Evolutionary conservation across 2,113 vertebrate species (phyloP).

Genomic region (Trogon surrucura): DNA sequence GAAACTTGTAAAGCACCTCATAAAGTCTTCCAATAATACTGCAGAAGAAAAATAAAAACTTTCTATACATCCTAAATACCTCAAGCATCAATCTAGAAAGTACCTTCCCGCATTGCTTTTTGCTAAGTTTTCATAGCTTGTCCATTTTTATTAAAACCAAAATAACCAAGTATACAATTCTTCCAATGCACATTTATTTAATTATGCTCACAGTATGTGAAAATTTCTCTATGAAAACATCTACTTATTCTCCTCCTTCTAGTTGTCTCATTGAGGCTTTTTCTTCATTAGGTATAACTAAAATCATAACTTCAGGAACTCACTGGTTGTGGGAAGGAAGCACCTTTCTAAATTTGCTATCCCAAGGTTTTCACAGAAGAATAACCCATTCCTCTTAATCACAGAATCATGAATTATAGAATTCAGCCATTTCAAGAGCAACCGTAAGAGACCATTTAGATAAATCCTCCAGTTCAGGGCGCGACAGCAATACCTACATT

Average conservation of each 20-base stretch:
- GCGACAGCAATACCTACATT: background rate
- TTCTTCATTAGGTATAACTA: background rate
- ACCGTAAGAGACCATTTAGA: background rate
- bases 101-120: background rate
- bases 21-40: slow-evolving; percentile 53
- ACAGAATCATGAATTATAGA: background rate
- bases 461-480: background rate
- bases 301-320: background rate
- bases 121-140: background rate
- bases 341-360: background rate
- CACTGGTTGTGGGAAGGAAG: background rate
- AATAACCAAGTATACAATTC: background rate
- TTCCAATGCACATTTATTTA: background rate
- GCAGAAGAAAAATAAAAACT: slow-evolving; percentile 45
- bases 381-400: background rate
- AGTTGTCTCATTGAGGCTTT: background rate
- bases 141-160: background rate
- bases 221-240: background rate
- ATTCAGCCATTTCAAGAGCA: background rate
- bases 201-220: background rate
- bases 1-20: slow-evolving; percentile 65
- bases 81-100: background rate
- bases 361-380: background rate
- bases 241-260: background rate
- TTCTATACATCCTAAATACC: background rate